phyloP scores from a whole-genome alignment of 2,888 invertebrate genomes.

The Syrphus vitripennis region DNA sequence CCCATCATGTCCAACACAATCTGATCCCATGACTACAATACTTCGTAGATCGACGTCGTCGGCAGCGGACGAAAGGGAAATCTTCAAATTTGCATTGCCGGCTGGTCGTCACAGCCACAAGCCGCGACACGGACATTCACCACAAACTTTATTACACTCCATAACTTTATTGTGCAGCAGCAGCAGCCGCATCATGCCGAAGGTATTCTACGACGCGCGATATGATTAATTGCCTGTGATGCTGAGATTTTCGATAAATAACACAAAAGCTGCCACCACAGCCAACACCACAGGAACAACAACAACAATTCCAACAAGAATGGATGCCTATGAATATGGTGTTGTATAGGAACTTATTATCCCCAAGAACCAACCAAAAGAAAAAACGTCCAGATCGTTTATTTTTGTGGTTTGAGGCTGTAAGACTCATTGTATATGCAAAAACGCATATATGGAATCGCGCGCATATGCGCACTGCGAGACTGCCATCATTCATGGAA shows the following conservation, averaged over 20 bases:
- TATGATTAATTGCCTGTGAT: conserved; percentile 70
- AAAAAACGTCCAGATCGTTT: conserved; percentile 30
- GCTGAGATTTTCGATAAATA: conserved; percentile 70
- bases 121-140: conserved; percentile 31
- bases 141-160: conserved; percentile 62
- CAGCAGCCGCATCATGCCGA: conserved; percentile 6
- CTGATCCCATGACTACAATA: conserved; percentile 40
- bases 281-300: neutral
- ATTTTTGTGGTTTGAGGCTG: conserved; percentile 40
- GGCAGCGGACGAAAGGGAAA: conserved; percentile 1
- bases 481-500: conserved; percentile 66
- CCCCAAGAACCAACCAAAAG: neutral
- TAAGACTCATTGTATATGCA: conserved; percentile 1
- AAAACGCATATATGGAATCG: conserved; percentile 7
- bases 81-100: conserved; percentile 56
- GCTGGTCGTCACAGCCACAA: neutral
- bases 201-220: conserved; percentile 61
- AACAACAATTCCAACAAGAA: neutral
- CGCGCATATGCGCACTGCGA: conserved; percentile 9
- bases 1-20: conserved; percentile 26
- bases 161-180: conserved; percentile 52
- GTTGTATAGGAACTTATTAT: neutral
- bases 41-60: too few species aligned
- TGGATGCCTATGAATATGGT: neutral
- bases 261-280: conserved; percentile 69